These are phyloP conservation scores for Trissoscelio sp. DNA, from an alignment of 2,888 invertebrate genomes.

Conservation along the genomic window DNA sequence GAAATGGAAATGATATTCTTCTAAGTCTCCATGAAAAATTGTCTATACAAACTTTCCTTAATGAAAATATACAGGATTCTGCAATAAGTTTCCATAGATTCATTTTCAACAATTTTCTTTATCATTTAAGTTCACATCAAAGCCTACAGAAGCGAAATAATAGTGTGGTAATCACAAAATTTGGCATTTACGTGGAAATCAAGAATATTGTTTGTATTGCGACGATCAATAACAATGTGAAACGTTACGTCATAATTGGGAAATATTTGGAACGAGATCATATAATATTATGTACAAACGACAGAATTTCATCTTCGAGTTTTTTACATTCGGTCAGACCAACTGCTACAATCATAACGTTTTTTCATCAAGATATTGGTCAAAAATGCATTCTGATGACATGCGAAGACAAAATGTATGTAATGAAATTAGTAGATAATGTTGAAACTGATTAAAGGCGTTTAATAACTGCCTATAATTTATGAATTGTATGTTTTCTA, in stretches of 20 bases:
- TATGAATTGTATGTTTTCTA: too few relatives aligned
- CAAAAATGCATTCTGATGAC: slow-evolving; percentile 27
- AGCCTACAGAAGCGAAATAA: slow-evolving; percentile 32
- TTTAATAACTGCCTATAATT: too few relatives aligned
- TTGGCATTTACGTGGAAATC: not conserved
- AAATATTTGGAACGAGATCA: not conserved
- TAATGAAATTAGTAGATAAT: slow-evolving; percentile 15
- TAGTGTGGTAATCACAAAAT: not conserved
- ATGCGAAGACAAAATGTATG: slow-evolving; percentile 9
- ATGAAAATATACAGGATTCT: not conserved
- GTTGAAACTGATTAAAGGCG: slow-evolving; percentile 26
- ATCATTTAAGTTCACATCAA: slow-evolving; percentile 10
- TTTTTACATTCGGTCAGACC: not conserved
- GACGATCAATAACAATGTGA: not conserved
- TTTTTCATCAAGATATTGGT: slow-evolving; percentile 8
- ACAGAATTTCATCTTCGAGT: not conserved
- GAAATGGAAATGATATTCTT: slow-evolving; percentile 5
- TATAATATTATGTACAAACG: not conserved
- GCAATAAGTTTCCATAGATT: slow-evolving; percentile 29
- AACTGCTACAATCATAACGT: slow-evolving; percentile 1
- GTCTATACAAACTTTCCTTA: slow-evolving; percentile 26
- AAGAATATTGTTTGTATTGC: not conserved
- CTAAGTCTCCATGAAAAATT: slow-evolving; percentile 33
- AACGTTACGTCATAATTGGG: not conserved
- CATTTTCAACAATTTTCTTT: slow-evolving; percentile 22